Evolutionary conservation across 2,113 vertebrate species (phyloP), one percentile per base, ranked within the genome.

Genomic region (Semicossyphus pulcher): DNA sequence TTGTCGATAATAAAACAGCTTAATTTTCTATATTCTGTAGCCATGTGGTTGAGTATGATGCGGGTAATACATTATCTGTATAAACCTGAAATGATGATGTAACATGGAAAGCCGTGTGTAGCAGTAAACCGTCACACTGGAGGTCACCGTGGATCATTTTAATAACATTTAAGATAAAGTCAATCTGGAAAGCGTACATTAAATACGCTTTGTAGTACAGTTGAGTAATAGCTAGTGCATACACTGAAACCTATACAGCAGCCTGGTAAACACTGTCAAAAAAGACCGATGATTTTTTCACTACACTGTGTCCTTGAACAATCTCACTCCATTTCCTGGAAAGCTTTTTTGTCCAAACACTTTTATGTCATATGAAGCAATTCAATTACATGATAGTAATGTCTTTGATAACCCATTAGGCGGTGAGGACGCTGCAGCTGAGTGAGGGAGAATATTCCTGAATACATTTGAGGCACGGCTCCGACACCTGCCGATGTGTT

Each of bases 381-480:
- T 69, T 68, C 1, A 59, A 42, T 78, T 62, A 36, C 47, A 64
- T 53, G 61, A 72, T 69, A 64, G 34, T 29, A 36, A 61, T 66
- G 44, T 29, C 21, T 85, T 47, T 72, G 65, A 80, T 73, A 63
- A 49, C 7, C 32, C 51, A 51, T 45, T 57, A 37, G 39, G 10
- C 11, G 0, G 34, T 68, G 42, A 51, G 70, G 25, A 65, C 49
- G 34, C 45, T 36, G 62, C 16, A 26, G 26, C 76, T 61, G 39
- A 28, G 26, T 12, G 52, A 64, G 29, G n/a, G 26, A 49, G 41
- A 69, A 69, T 32, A 60, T 57, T 54, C 6, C 51, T 57, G 54
- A 73, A 59, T 42, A 52, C 26, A 23, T 64, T 53, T 6, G 16
- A 66, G 51, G 37, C 54, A 18, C 6, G 2, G 26, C 18, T 44